Percentiles rank a stretch among this genome's conserved stretches.
phyloP scores from a whole-genome alignment of 2,888 invertebrate species.

The Bugula neritina region DNA sequence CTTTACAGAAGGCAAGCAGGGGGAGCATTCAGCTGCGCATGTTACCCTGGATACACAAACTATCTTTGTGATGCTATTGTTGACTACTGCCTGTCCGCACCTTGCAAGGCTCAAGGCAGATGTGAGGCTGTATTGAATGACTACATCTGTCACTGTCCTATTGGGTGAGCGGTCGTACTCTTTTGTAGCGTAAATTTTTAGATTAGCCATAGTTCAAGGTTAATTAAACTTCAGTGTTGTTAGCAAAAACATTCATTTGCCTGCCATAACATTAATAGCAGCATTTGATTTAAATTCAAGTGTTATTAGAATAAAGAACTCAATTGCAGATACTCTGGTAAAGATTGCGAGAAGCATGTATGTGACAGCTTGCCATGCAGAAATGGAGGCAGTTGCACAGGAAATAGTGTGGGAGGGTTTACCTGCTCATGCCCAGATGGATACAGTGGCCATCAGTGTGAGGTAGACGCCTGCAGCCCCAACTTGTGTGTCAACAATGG shows the following conservation, averaged over 20 bases:
- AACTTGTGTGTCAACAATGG: constrained; percentile 8
- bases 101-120: not conserved
- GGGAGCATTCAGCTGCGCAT: not conserved
- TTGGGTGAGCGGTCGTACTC: not conserved
- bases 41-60: not conserved
- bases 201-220: no score
- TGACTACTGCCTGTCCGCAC: not conserved
- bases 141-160: not conserved
- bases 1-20: not conserved
- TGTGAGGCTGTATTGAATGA: not conserved
- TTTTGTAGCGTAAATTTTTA: not conserved
- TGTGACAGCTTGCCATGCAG: constrained; percentile 17
- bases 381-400: not conserved
- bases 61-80: not conserved
- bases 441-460: not conserved
- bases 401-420: not conserved
- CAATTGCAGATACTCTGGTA: constrained; percentile 20
- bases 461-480: constrained; percentile 10
- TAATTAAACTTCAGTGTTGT: no score
- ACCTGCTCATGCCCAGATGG: constrained; percentile 8
- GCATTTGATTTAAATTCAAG: no score
- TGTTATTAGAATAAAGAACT: no score
- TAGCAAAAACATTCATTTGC: no score
- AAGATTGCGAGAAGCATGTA: not conserved
- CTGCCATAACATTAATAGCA: no score